Conservation (phyloP, 53 echinoderm and acorn worm genomes). For the Stichopus horrens region DNA sequence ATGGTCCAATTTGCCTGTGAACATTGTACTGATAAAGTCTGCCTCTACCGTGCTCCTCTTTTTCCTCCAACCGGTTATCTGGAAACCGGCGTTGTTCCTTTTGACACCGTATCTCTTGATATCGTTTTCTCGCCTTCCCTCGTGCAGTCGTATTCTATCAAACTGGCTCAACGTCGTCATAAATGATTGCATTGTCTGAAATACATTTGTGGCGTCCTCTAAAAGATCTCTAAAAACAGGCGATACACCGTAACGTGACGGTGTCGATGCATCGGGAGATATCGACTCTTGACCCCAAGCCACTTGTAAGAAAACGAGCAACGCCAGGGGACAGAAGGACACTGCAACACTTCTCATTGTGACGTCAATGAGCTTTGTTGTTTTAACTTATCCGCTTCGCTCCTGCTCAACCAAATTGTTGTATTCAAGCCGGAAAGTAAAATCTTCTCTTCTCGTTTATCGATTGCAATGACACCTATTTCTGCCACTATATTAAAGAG, state of each 20-base stretch:
- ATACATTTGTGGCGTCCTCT: conserved; percentile 68
- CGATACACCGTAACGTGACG: conserved; percentile 33
- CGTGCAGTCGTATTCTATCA: conserved; percentile 63
- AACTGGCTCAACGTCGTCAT: conserved; percentile 68
- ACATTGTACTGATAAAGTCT: conserved; percentile 75
- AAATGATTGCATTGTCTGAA: conserved; percentile 75
- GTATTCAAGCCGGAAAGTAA: neutral
- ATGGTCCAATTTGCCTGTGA: conserved; percentile 69
- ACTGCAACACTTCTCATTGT: conserved; percentile 34
- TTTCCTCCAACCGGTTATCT: conserved; percentile 75
- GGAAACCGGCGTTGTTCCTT: conserved; percentile 69
- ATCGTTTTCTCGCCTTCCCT: conserved; percentile 67
- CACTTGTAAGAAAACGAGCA: conserved; percentile 33
- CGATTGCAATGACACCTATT: neutral
- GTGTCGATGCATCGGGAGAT: conserved; percentile 33
- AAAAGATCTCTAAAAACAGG: conserved; percentile 52
- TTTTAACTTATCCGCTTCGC: neutral
- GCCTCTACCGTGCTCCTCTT: conserved; percentile 82
- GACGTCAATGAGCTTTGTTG: conserved; percentile 5
- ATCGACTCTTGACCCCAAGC: conserved; percentile 35
- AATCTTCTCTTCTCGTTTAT: neutral
- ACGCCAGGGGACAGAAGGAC: conserved; percentile 25
- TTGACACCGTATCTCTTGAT: conserved; percentile 76
- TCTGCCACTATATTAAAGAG: neutral
- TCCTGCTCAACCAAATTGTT: conserved; percentile 19